phyloP scores from a whole-genome alignment of 2,797 vertebrate genomes.

The Anguilla marmorata region DNA sequence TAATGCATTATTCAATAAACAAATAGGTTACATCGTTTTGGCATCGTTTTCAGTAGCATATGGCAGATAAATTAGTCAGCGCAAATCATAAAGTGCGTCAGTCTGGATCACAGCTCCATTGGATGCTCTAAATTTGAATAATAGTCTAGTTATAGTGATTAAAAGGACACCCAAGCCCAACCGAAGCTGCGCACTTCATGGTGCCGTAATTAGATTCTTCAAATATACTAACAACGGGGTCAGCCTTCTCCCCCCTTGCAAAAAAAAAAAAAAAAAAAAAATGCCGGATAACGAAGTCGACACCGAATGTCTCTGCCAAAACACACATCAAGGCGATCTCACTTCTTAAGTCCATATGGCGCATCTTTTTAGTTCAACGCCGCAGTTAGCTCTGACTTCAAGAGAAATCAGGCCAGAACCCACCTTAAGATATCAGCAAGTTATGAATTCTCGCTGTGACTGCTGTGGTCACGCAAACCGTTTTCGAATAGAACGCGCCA shows the following conservation, averaged over 20 bases:
- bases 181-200: slow-evolving; percentile 38
- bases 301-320: slow-evolving; percentile 36
- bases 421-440: neutral
- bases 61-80: slow-evolving; percentile 49
- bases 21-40: slow-evolving; percentile 34
- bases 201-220: slow-evolving; percentile 47
- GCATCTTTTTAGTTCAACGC: slow-evolving; percentile 19
- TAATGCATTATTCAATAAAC: neutral
- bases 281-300: slow-evolving; percentile 12
- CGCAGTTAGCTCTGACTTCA: neutral
- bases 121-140: slow-evolving; percentile 41
- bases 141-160: slow-evolving; percentile 30
- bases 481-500: neutral
- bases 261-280: slow-evolving; percentile 18
- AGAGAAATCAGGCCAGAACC: neutral
- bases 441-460: neutral
- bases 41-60: slow-evolving; percentile 42
- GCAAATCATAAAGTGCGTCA: slow-evolving; percentile 48
- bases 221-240: slow-evolving; percentile 46
- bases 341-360: slow-evolving; percentile 19
- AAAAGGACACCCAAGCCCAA: slow-evolving; percentile 39
- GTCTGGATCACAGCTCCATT: slow-evolving; percentile 34
- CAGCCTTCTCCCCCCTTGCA: neutral
- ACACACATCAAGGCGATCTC: slow-evolving; percentile 27
- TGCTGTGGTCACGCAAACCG: neutral